Base-by-base conservation (phyloP, 2,797 vertebrate species). In the Notolepis coatsorum region DNA sequence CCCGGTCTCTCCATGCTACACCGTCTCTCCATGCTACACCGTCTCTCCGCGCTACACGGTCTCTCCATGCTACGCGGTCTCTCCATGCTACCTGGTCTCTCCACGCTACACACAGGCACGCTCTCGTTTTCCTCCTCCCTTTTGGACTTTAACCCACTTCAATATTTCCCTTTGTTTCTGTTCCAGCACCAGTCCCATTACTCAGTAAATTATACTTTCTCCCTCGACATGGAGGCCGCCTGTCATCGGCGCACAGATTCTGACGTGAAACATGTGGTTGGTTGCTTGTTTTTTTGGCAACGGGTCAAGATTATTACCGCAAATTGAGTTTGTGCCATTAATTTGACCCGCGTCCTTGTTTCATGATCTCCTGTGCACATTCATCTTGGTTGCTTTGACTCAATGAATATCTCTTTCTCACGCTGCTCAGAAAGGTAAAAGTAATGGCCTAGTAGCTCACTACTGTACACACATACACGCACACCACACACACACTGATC, bases 91-190 rank as follows among this genome's bases (percentile, higher is more conserved):
- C n/a, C n/a, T n/a, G n/a, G n/a, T n/a, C n/a, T 24, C 43, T 12
- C 5, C 18, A 17, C 35, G 8, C 28, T 12, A 10, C 1, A 25
- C 30, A 21, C 15, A 74, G 42, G 18, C 21, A 56, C 61, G 38
- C 38, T 7, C 20, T 41, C 28, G 53, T 71, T 43, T 49, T 72
- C 55, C 47, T 33, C 42, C 37, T 55, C 54, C 49, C 38, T 45
- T 65, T 57, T 42, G 9, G 20, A 70, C 48, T 57, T 28, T 25
- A 66, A 10, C 18, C 47, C 27, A 49, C 56, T 70, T 51, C 33
- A 50, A 48, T 48, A 51, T 52, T 42, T 77, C 27, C 68, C 65
- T 74, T 65, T 71, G 61, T 81, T 64, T 73, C 46, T 24, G 20
- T 55, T 75, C 47, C 64, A 50, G 58, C 25, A 28, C 47, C 54